Percentiles rank a stretch among this genome's conserved stretches.
These are phyloP conservation scores for Idaea straminata DNA, from an alignment of 2,888 invertebrate genomes.

Conservation along the genomic window DNA sequence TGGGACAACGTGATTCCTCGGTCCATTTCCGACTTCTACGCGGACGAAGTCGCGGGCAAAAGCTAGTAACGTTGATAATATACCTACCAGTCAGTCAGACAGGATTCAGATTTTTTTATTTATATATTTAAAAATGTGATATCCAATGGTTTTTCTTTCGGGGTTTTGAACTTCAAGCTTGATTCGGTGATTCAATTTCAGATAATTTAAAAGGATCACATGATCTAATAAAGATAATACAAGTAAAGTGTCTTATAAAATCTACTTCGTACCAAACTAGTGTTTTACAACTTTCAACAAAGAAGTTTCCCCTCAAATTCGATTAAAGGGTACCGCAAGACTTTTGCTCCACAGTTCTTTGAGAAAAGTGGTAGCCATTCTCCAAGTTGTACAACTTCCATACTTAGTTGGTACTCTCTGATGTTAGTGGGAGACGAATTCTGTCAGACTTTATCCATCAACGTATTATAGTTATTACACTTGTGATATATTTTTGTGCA, in stretches of 20 bases:
- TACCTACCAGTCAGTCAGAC: no score
- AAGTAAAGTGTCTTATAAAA: slow-evolving; percentile 9
- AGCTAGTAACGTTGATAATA: no score
- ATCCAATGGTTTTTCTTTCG: no score
- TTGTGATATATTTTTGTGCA: slow-evolving; percentile 11
- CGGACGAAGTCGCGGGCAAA: no score
- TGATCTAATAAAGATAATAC: neutral
- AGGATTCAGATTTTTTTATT: no score
- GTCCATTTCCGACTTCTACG: no score
- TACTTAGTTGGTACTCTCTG: slow-evolving; percentile 22
- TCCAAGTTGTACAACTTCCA: slow-evolving; percentile 34
- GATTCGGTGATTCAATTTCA: neutral
- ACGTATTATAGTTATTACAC: slow-evolving; percentile 3
- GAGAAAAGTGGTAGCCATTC: slow-evolving; percentile 40
- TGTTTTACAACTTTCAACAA: slow-evolving; percentile 48
- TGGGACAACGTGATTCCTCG: no score
- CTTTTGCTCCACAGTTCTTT: slow-evolving; percentile 44
- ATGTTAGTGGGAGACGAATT: slow-evolving; percentile 8
- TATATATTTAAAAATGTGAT: no score
- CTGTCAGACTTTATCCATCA: neutral
- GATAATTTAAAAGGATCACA: neutral
- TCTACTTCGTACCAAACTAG: slow-evolving; percentile 25
- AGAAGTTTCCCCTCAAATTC: slow-evolving; percentile 57
- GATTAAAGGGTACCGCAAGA: slow-evolving; percentile 59
- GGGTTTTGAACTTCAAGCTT: neutral